phyloP scores from a whole-genome alignment of 2,888 invertebrate genomes.

The Hypselothyrea guttata region DNA sequence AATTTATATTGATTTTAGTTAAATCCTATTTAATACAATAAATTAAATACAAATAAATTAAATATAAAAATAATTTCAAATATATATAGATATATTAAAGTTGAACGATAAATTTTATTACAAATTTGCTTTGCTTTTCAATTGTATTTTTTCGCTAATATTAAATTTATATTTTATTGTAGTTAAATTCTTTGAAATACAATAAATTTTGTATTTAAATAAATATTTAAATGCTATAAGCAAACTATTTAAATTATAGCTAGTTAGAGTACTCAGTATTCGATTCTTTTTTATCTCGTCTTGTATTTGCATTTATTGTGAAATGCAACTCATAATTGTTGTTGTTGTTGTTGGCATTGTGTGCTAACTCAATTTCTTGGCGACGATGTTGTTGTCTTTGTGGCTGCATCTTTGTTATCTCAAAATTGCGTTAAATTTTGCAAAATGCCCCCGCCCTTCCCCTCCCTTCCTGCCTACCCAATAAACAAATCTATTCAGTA shows the following conservation, averaged over 20 bases:
- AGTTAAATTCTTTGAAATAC: no score
- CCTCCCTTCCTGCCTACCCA: slow-evolving; percentile 22
- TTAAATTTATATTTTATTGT: no score
- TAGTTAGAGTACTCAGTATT: slow-evolving; percentile 24
- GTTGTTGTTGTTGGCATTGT: slow-evolving; percentile 54
- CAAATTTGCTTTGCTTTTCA: no score
- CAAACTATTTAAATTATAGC: background rate
- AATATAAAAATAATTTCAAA: no score
- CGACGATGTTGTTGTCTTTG: slow-evolving; percentile 42
- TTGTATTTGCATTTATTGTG: slow-evolving; percentile 55
- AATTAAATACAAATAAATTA: no score
- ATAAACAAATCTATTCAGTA: background rate
- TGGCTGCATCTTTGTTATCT: slow-evolving; percentile 55
- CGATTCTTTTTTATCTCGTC: background rate
- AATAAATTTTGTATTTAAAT: no score
- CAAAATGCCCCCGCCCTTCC: slow-evolving; percentile 39
- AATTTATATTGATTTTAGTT: no score
- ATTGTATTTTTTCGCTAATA: no score
- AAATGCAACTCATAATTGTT: slow-evolving; percentile 66
- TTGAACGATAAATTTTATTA: no score
- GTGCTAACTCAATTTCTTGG: slow-evolving; percentile 68
- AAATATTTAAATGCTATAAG: no score
- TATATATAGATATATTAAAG: no score
- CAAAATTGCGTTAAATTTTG: slow-evolving; percentile 72
- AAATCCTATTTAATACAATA: no score